These are phyloP conservation scores for Lutraria lutraria DNA, from an alignment of 2,888 invertebrate genomes.

Conservation along the genomic window DNA sequence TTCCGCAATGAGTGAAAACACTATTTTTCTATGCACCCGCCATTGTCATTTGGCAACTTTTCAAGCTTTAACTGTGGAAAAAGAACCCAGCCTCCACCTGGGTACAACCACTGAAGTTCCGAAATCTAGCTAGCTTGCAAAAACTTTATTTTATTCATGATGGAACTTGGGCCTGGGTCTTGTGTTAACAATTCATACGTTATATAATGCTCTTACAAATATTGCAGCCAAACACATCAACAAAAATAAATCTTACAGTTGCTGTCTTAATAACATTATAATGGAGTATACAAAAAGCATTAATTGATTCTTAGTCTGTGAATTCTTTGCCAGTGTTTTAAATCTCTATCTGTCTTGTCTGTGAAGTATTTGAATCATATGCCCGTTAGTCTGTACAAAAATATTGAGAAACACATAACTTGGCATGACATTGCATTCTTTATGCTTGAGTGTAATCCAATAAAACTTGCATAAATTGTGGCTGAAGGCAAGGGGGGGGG, in stretches of 20 bases:
- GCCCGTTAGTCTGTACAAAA: neutral
- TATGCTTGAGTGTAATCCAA: neutral
- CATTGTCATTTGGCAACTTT: no score
- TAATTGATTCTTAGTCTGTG: neutral
- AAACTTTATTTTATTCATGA: no score
- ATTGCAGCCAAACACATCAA: neutral
- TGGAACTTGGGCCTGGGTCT: no score
- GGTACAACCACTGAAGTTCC: no score
- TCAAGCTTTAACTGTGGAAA: no score
- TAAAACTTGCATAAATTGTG: neutral
- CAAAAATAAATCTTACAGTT: neutral
- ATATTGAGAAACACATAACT: neutral
- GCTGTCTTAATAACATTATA: neutral
- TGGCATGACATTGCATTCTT: conserved; percentile 16
- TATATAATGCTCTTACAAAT: neutral
- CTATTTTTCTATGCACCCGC: no score
- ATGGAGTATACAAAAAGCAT: neutral
- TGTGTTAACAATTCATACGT: no score
- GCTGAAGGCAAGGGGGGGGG: no score
- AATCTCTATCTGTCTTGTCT: neutral
- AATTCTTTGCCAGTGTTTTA: neutral
- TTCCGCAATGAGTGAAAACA: no score
- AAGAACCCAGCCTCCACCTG: no score
- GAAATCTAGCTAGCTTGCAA: no score
- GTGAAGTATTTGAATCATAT: no score